phyloP scores from a whole-genome alignment of 2,113 vertebrate genomes.

The Sphaerodactylus townsendi region DNA sequence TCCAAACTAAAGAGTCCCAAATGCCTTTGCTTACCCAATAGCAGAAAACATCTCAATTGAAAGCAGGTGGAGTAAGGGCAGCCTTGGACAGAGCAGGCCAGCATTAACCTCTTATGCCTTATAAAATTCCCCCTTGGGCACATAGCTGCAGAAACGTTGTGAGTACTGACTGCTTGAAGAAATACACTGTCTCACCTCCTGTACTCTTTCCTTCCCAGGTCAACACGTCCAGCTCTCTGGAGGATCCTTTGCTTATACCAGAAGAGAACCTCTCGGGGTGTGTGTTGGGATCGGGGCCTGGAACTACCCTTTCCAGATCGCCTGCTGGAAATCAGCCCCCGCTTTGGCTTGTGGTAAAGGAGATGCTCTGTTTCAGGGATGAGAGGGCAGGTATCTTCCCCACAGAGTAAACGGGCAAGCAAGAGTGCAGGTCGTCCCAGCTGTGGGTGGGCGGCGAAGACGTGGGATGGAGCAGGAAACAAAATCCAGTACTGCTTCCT shows the following conservation, averaged over 20 bases:
- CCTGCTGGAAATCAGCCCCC: conserved; percentile 88
- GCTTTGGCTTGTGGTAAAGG: conserved; percentile 91
- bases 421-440: too few relatives aligned
- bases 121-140: too few relatives aligned
- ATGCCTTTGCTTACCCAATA: too few relatives aligned
- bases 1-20: too few relatives aligned
- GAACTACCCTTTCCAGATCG: conserved; percentile 93
- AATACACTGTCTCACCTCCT: not conserved
- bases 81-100: too few relatives aligned
- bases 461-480: not conserved
- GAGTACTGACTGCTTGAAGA: not conserved
- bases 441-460: not conserved
- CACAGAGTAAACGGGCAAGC: not conserved
- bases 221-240: conserved; percentile 91
- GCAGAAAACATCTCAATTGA: too few relatives aligned
- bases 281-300: conserved; percentile 95
- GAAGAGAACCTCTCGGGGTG: conserved; percentile 91
- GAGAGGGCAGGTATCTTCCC: not conserved
- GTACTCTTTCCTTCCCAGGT: conserved; percentile 70
- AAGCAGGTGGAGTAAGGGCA: too few relatives aligned
- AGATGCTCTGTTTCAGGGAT: conserved; percentile 10
- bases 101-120: too few relatives aligned
- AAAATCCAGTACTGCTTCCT: not conserved
- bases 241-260: conserved; percentile 90
- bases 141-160: not conserved